Evolutionary conservation across 2,888 invertebrate genomes (phyloP).

Genomic region (Lithophane socia): DNA sequence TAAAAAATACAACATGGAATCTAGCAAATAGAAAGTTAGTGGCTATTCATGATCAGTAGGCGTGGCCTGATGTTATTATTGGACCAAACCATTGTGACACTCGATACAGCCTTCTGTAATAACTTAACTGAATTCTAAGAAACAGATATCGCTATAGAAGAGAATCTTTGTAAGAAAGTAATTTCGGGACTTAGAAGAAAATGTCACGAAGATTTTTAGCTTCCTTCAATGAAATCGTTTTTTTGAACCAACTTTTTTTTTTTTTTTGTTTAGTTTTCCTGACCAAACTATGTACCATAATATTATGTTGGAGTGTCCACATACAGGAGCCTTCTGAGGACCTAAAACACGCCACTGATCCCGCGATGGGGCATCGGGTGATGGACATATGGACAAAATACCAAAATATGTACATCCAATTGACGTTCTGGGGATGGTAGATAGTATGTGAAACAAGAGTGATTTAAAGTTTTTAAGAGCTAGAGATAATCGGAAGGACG

Average conservation of each 20-base stretch:
- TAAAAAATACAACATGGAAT: conserved; percentile 21
- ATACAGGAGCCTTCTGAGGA: no score
- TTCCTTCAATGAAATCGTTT: not conserved
- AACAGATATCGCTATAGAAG: conserved; percentile 6
- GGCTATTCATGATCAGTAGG: conserved; percentile 27
- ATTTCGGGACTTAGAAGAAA: not conserved
- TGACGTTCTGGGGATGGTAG: not conserved
- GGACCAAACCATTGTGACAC: conserved; percentile 36
- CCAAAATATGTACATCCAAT: no score
- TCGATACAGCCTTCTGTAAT: conserved; percentile 23
- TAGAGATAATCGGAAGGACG: not conserved
- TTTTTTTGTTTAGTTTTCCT: no score
- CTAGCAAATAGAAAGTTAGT: conserved; percentile 41
- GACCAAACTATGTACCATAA: no score
- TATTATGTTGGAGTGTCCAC: no score
- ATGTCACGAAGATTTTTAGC: not conserved
- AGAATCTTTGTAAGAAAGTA: not conserved
- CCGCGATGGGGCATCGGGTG: no score
- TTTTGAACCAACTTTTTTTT: no score
- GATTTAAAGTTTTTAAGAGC: not conserved
- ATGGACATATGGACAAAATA: not conserved
- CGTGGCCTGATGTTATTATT: conserved; percentile 42
- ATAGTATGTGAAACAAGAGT: not conserved
- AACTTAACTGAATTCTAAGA: conserved; percentile 29
- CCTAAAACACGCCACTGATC: no score